Evolutionary conservation across 2,113 vertebrate species (phyloP), one percentile per base, ranked within the genome.

Genomic region (Furnarius figulus): DNA sequence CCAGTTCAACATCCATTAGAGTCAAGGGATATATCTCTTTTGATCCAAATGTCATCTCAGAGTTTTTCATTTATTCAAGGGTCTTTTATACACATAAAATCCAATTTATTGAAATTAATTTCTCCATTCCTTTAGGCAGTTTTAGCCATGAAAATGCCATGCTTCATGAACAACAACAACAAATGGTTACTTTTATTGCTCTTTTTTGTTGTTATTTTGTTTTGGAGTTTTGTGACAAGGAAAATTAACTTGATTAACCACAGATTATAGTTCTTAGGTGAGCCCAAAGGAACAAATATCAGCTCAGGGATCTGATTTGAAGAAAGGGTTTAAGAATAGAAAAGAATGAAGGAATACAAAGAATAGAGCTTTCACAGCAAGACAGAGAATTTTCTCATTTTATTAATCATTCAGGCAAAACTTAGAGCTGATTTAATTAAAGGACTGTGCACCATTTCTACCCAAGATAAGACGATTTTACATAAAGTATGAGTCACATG

Each of bases 61-160:
- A 81, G 53, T 67, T 97, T 98, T 97, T 97, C 66, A 91, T 96
- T 97, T 96, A 95, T 97, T 97, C 42, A 44, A 81, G 95, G 74
- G 52, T 90, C 91, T 97, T 96, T 97, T 92, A 94, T 91, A 68
- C 44, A 52, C 93, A 83, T 91, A 87, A 95, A 98, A 97, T 96
- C 91, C 87, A 97, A 96, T 97, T 97, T 96, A 95, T 97, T 93
- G 92, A 97, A 95, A 97, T 98, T 98, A 98, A 98, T 98, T 98
- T 97, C 87, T 89, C 75, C 81, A 50, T 92, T 96, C 95, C 96
- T 94, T 96, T 94, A 88, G 96, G 96, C 95, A 88, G 21, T 98
- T 96, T 94, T 96, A 80, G 65, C 94, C 96, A 87, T 87, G 87
- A 89, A 96, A 95, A 96, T 97, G 92, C 79, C 91, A 76, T 21